A percentile compares a stretch with the other conserved stretches of the same genome.
phyloP scores from a whole-genome alignment of 2,113 vertebrate genomes.

The Bathybates hornii region DNA sequence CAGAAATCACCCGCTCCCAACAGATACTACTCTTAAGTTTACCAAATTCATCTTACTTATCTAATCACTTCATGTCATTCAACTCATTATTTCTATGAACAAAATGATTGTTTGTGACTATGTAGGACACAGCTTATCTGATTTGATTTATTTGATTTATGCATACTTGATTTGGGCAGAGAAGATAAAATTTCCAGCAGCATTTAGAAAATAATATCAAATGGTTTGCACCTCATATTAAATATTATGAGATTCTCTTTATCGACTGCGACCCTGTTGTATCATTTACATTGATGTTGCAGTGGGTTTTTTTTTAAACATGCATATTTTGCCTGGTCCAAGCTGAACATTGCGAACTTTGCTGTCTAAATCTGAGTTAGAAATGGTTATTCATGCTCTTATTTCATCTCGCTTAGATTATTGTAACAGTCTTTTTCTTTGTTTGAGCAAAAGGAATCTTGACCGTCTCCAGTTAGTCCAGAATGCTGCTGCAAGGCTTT shows the following conservation, averaged over 20 bases:
- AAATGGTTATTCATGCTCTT: not conserved
- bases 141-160: not conserved
- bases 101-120: not conserved
- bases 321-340: not conserved
- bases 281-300: not conserved
- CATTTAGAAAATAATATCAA: not conserved
- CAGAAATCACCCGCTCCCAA: not conserved
- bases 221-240: not conserved
- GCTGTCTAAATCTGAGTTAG: too few relatives aligned
- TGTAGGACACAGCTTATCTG: not conserved
- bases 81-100: not conserved
- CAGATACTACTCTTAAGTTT: not conserved
- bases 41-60: not conserved
- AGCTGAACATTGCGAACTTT: not conserved
- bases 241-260: not conserved
- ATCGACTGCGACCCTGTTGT: not conserved
- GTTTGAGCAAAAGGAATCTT: not conserved
- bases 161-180: not conserved
- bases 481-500: not conserved
- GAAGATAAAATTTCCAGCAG: not conserved
- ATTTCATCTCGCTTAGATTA: not conserved
- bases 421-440: rapidly evolving
- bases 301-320: not conserved
- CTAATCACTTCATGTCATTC: not conserved
- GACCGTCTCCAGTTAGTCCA: not conserved